Conservation (phyloP, 2,113 vertebrate species). For the Malurus elegans region DNA sequence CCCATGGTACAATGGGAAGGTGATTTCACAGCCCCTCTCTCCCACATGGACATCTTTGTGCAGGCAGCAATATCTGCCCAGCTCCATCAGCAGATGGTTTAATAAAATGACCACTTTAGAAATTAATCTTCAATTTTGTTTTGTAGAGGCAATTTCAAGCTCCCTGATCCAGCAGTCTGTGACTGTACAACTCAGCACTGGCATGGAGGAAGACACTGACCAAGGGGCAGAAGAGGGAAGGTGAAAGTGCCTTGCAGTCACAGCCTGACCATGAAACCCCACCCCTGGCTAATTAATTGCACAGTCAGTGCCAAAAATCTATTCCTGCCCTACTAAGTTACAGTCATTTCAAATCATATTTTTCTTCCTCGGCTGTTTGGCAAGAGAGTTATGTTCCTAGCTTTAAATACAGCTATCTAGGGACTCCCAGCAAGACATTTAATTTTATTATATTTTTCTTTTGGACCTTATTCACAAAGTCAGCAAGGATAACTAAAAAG, state of each 20-base stretch:
- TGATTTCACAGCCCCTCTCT: not conserved
- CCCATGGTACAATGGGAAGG: not conserved
- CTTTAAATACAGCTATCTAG: slow-evolving; percentile 46
- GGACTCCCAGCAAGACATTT: slow-evolving; percentile 8
- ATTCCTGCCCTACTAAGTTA: slow-evolving; percentile 11
- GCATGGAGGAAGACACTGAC: not conserved
- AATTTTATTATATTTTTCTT: slow-evolving; percentile 49
- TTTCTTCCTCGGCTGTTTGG: slow-evolving; percentile 8
- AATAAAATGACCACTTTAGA: not conserved
- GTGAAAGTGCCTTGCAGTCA: not conserved
- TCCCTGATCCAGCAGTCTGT: not conserved
- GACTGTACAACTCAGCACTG: not conserved
- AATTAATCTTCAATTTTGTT: not conserved
- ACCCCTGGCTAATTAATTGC: not conserved
- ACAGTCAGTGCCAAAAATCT: not conserved
- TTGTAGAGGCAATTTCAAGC: not conserved
- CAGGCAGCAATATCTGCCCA: not conserved
- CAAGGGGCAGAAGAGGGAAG: not conserved
- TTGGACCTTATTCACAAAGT: slow-evolving; percentile 10
- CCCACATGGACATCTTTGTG: not conserved
- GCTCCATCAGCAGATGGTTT: not conserved
- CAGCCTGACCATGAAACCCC: not conserved
- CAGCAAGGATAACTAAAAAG: slow-evolving; percentile 19
- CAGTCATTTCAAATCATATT: slow-evolving; percentile 8
- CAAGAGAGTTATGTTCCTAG: slow-evolving; percentile 25